These are phyloP conservation scores for Emydoidea blandingii DNA, from an alignment of 2,797 vertebrate genomes.

Conservation along the genomic window DNA sequence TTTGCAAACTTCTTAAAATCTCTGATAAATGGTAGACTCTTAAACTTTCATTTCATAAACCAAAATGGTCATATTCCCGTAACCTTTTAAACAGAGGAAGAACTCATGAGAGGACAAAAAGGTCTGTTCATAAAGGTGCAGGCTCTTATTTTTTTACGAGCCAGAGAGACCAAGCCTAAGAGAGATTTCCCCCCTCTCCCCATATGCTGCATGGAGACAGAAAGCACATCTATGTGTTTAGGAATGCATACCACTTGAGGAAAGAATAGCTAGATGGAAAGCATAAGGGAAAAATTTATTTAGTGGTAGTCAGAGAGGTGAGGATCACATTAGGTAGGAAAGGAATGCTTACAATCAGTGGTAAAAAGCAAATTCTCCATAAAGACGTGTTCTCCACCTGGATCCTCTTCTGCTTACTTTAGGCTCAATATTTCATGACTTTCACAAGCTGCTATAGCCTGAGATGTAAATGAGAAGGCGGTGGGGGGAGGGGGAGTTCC, in stretches of 20 bases:
- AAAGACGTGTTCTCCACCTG: neutral
- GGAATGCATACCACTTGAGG: neutral
- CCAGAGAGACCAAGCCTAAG: neutral
- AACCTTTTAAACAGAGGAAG: neutral
- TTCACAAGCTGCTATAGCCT: neutral
- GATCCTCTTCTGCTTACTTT: rapidly evolving
- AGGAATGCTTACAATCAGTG: neutral
- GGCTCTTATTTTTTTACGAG: neutral
- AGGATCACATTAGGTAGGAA: neutral
- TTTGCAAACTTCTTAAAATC: neutral
- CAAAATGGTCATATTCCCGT: neutral
- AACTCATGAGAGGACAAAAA: neutral
- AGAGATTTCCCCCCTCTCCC: neutral
- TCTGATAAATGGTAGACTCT: neutral
- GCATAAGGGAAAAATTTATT: neutral
- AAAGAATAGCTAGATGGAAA: neutral
- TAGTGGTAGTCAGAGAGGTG: neutral
- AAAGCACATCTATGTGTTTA: neutral
- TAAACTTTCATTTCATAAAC: neutral
- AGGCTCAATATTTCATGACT: neutral
- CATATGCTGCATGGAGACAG: neutral
- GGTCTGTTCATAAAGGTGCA: neutral
- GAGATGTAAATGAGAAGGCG: neutral
- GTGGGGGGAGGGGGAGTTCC: no score
- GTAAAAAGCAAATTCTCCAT: neutral